phyloP scores from a whole-genome alignment of 2,113 vertebrate species.

The Irena cyanogastra region DNA sequence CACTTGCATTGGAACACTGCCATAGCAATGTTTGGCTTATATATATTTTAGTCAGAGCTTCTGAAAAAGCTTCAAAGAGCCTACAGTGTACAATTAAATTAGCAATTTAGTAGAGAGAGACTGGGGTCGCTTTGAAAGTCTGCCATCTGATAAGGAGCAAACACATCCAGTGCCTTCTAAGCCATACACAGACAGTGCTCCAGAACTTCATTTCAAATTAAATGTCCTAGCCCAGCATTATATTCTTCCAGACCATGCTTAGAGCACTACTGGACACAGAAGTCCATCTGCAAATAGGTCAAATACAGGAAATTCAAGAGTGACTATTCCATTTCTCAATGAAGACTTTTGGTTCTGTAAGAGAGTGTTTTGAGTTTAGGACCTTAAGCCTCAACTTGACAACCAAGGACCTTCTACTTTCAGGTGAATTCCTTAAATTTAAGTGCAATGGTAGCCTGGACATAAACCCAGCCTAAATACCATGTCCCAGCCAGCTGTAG shows the following conservation, averaged over 20 bases:
- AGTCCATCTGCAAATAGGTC: not conserved
- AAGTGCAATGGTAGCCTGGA: not conserved
- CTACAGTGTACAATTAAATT: slow-evolving; percentile 26
- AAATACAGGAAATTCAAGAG: not conserved
- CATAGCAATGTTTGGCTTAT: not conserved
- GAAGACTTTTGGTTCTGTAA: not conserved
- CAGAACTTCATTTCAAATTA: not conserved
- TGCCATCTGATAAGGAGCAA: slow-evolving; percentile 29
- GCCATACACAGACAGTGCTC: not conserved
- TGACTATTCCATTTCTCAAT: not conserved
- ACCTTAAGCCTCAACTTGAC: not conserved
- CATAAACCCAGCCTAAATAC: not conserved
- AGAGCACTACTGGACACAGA: not conserved
- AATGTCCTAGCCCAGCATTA: not conserved
- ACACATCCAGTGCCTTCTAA: not conserved
- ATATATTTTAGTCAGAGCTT: slow-evolving; percentile 2
- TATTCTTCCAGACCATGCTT: not conserved
- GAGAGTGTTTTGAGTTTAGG: not conserved
- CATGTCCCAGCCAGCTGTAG: not conserved
- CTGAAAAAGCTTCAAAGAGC: slow-evolving; percentile 46
- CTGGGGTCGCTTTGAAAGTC: not conserved
- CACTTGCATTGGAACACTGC: not conserved
- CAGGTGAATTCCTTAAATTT: not conserved
- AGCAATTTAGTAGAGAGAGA: slow-evolving; percentile 12
- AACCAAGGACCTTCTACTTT: not conserved